A percentile compares a stretch with the other conserved stretches of the same genome.
These are phyloP conservation scores for Cosmopolites sordidus DNA, from an alignment of 2,888 invertebrate genomes.

Conservation along the genomic window DNA sequence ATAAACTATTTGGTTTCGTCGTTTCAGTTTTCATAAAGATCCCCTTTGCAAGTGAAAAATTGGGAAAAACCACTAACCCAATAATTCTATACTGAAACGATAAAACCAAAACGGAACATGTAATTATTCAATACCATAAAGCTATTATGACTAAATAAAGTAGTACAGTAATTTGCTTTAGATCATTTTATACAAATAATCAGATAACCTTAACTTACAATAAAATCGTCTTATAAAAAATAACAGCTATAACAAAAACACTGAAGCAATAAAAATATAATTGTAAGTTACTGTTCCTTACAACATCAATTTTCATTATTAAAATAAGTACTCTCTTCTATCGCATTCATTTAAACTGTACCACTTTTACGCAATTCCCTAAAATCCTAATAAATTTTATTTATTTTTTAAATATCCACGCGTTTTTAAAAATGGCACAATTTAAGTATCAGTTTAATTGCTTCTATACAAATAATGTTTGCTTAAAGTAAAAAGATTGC, in stretches of 20 bases:
- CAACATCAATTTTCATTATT: slow-evolving; percentile 18
- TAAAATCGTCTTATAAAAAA: slow-evolving; percentile 35
- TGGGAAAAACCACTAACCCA: slow-evolving; percentile 42
- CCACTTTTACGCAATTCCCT: slow-evolving; percentile 2
- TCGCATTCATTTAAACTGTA: not conserved
- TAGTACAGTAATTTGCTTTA: slow-evolving; percentile 33
- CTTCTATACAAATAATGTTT: slow-evolving; percentile 26
- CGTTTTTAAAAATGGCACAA: slow-evolving; percentile 10
- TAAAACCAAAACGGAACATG: slow-evolving; percentile 12
- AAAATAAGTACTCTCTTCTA: slow-evolving; percentile 32
- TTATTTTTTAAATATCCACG: slow-evolving; percentile 20
- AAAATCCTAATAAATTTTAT: slow-evolving; percentile 13
- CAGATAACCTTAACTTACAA: slow-evolving; percentile 41
- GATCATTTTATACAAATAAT: slow-evolving; percentile 42
- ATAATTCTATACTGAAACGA: slow-evolving; percentile 14
- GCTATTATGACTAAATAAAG: slow-evolving; percentile 33
- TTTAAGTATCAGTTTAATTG: slow-evolving; percentile 19
- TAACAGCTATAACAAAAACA: slow-evolving; percentile 38
- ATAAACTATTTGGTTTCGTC: slow-evolving; percentile 27
- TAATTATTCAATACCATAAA: slow-evolving; percentile 25
- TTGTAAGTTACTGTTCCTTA: slow-evolving; percentile 33
- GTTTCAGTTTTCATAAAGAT: slow-evolving; percentile 20
- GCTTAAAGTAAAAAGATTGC: slow-evolving; percentile 26
- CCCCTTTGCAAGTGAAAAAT: slow-evolving; percentile 10
- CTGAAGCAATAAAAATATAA: slow-evolving; percentile 30